phyloP scores from a whole-genome alignment of 2,797 vertebrate species.

The Pteronotus mesoamericanus region DNA sequence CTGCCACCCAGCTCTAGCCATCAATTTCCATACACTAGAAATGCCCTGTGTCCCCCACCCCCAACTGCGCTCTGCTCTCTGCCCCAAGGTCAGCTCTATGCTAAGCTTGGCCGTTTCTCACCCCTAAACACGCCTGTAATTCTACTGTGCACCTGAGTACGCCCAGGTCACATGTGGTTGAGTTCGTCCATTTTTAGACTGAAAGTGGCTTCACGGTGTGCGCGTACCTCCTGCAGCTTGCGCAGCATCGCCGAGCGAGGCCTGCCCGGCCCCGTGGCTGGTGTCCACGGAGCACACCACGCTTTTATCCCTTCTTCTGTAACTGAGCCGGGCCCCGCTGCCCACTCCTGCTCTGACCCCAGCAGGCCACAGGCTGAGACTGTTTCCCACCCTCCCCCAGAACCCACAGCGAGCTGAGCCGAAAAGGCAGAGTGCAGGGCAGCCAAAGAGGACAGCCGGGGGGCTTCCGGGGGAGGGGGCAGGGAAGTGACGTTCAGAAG shows the following conservation, averaged over 20 bases:
- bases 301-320: not conserved
- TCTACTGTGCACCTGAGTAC: accelerated
- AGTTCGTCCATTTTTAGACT: accelerated
- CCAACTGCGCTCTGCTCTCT: accelerated
- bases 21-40: not conserved
- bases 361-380: not conserved
- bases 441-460: not conserved
- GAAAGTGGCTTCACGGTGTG: accelerated
- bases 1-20: not conserved
- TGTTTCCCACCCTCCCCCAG: not conserved
- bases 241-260: accelerated
- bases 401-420: not conserved
- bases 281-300: accelerated
- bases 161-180: not conserved
- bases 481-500: not conserved
- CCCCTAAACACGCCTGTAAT: accelerated
- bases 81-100: not conserved
- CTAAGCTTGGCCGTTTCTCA: not conserved
- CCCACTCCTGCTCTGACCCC: not conserved
- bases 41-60: no score
- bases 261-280: not conserved
- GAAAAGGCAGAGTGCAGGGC: not conserved
- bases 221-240: accelerated
- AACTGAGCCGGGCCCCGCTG: not conserved
- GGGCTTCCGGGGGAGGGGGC: not conserved